These are phyloP conservation scores for Pedionomus torquatus DNA, from an alignment of 2,113 vertebrate species.

Conservation along the genomic window DNA sequence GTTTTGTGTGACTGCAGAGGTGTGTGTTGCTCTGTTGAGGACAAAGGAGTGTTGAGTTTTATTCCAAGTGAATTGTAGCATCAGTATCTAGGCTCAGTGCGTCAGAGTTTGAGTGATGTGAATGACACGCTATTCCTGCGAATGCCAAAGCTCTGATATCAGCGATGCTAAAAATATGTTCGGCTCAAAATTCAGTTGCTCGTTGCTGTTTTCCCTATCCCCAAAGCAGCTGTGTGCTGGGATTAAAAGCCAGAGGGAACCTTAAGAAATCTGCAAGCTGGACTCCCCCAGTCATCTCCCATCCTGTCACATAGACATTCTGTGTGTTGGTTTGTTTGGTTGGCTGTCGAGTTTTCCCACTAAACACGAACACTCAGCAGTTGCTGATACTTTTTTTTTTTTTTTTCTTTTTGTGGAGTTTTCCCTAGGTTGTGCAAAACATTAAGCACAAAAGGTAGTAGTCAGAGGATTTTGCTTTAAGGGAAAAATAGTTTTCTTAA, in stretches of 20 bases:
- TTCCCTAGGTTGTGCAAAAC: not conserved
- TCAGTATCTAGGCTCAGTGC: not conserved
- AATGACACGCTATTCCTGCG: not conserved
- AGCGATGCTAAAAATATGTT: not conserved
- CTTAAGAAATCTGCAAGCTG: not conserved
- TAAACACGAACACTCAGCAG: not conserved
- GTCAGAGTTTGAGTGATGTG: conserved; percentile 13
- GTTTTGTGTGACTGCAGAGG: not conserved
- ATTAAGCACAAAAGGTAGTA: not conserved
- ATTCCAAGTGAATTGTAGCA: not conserved
- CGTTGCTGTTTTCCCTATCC: not conserved
- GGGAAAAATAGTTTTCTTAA: not conserved
- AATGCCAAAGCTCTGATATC: conserved; percentile 8
- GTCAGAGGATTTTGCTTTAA: not conserved
- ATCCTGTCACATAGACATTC: not conserved
- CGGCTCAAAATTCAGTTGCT: not conserved
- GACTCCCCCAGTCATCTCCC: not conserved
- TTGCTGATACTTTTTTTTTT: not conserved
- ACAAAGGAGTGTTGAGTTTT: not conserved
- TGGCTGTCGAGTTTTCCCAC: not conserved
- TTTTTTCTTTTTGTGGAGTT: not conserved
- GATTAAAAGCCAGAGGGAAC: conserved; percentile 42
- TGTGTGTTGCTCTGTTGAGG: not conserved
- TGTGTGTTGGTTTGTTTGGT: conserved; percentile 43
- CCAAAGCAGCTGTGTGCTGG: not conserved